Evolutionary conservation across 1,140 invertebrate species (phyloP).

Genomic region (Cheumatopsyche charites): DNA sequence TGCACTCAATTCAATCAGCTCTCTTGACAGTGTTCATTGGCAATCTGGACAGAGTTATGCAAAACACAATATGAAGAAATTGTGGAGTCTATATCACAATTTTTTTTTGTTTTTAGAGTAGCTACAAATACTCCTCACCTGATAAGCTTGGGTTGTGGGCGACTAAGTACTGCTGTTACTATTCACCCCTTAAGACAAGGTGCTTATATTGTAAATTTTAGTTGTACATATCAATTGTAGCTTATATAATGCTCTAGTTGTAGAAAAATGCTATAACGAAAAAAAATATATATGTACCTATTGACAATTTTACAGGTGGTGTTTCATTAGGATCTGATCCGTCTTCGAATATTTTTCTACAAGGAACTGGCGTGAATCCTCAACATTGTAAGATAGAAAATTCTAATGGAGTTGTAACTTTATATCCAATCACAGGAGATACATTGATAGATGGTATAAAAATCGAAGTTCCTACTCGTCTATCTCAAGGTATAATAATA

Average conservation of each 20-base stretch:
- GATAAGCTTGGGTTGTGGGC: slow-evolving; percentile 85
- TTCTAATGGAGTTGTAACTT: slow-evolving; percentile 76
- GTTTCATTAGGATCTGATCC: slow-evolving; percentile 74
- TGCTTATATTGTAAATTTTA: slow-evolving; percentile 43
- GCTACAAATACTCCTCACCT: slow-evolving; percentile 87
- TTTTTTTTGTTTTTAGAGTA: slow-evolving; percentile 64
- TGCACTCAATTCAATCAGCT: not conserved
- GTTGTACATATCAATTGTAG: not conserved
- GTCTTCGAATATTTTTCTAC: slow-evolving; percentile 78
- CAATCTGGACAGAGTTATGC: too few species aligned
- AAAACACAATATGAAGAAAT: too few species aligned
- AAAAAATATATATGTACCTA: too few species aligned
- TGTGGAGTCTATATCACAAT: not conserved
- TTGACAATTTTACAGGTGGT: slow-evolving; percentile 65
- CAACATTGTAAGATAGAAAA: slow-evolving; percentile 87
- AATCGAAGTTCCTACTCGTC: slow-evolving; percentile 68
- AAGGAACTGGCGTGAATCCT: slow-evolving; percentile 79
- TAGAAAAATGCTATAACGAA: not conserved
- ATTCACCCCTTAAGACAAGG: slow-evolving; percentile 76
- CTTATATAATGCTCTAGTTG: not conserved
- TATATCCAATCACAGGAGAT: slow-evolving; percentile 75
- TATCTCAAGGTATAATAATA: slow-evolving; percentile 74
- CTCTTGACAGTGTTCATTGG: not conserved
- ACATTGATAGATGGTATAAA: slow-evolving; percentile 73
- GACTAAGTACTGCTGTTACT: slow-evolving; percentile 88